Percentiles rank a stretch among this genome's conserved stretches.
These are phyloP conservation scores for Tanypteryx hageni DNA, from an alignment of 2,888 invertebrate species.

Conservation along the genomic window DNA sequence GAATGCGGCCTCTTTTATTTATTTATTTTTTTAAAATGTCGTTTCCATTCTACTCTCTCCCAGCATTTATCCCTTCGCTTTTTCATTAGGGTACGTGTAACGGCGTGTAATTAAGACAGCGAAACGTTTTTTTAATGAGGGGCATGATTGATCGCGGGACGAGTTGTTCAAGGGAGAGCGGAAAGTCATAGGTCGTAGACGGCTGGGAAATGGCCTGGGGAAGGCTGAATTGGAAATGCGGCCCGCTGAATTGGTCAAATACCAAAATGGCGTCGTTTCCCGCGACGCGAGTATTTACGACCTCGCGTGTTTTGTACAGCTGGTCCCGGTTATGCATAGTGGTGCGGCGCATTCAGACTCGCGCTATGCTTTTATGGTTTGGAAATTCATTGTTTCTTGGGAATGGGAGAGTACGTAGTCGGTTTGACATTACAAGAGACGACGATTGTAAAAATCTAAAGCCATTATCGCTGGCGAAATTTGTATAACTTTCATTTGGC, in stretches of 20 bases:
- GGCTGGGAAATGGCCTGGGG: neutral
- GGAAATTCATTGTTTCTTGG: neutral
- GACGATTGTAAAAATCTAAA: no score
- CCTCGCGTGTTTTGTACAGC: neutral
- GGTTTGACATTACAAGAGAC: no score
- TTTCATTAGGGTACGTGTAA: neutral
- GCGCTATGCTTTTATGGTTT: neutral
- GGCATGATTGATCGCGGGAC: neutral
- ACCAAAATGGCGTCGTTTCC: neutral
- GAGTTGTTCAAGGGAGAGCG: neutral
- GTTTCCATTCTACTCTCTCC: neutral
- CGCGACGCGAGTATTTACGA: neutral
- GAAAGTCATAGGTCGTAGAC: neutral
- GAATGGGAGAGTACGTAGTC: no score
- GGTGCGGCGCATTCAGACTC: neutral
- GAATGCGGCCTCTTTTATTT: neutral
- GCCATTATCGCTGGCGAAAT: no score
- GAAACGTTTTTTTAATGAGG: neutral
- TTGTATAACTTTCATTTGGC: no score
- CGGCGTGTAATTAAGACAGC: neutral
- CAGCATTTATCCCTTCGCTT: neutral
- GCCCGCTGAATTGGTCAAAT: neutral
- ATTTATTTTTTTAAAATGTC: no score
- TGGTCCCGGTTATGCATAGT: neutral
- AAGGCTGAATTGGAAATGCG: conserved; percentile 25